Evolutionary conservation across 1,140 invertebrate genomes (phyloP).

Genomic region (Lordiphosa collinella): DNA sequence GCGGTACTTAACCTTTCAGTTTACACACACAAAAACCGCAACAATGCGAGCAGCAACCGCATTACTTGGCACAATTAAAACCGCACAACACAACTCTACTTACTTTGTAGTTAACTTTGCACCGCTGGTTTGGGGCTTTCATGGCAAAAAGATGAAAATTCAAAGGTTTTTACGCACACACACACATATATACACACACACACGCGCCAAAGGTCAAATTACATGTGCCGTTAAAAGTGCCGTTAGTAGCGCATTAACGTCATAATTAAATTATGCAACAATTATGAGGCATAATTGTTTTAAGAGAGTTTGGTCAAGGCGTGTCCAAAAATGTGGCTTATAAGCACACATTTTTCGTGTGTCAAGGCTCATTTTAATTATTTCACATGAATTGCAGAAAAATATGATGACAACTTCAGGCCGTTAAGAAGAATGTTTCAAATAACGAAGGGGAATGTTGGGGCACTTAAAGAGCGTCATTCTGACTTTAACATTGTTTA

Average conservation of each 20-base stretch:
- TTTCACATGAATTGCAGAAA: constrained; percentile 66
- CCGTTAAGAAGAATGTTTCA: too few species aligned
- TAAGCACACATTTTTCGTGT: not conserved
- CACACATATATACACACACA: too few species aligned
- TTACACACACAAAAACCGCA: constrained; percentile 56
- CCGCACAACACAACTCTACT: constrained; percentile 44
- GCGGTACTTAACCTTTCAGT: constrained; percentile 62
- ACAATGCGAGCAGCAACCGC: constrained; percentile 63
- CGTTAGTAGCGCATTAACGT: constrained; percentile 32
- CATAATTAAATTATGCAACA: constrained; percentile 40
- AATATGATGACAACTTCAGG: not conserved
- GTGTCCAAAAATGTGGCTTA: constrained; percentile 8
- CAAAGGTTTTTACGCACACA: constrained; percentile 21
- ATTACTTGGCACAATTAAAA: constrained; percentile 74
- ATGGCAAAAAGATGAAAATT: constrained; percentile 6
- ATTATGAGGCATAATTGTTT: constrained; percentile 37
- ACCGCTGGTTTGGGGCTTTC: constrained; percentile 20
- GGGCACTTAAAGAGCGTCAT: too few species aligned
- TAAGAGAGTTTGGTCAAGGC: constrained; percentile 33
- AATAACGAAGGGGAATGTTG: too few species aligned
- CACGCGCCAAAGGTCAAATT: constrained; percentile 21
- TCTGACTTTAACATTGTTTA: too few species aligned
- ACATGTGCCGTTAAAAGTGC: constrained; percentile 15
- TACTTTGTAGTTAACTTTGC: constrained; percentile 33
- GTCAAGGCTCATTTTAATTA: constrained; percentile 47